Base-by-base conservation (phyloP, 1,140 invertebrate species). In the Drepana arcuata region DNA sequence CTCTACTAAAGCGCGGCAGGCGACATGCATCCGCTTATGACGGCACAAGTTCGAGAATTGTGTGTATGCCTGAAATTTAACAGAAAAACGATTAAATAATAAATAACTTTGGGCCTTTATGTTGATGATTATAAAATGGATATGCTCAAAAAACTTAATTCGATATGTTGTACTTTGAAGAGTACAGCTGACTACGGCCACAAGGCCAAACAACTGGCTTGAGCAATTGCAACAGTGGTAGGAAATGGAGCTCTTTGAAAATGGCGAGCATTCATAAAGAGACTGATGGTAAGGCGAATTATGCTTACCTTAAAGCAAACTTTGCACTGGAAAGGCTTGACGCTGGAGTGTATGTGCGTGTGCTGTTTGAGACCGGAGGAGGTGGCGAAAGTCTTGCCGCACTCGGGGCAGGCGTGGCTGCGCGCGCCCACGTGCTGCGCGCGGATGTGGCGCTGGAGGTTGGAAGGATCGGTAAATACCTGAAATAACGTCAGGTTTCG, bases 1-100 rank as follows among this genome's bases (percentile, higher is more conserved):
- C 83, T 96, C 95, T 48, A 95, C 93, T 70, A 93, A 88, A 80
- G 91, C 91, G 53, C 94, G 90, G 67, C 94, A 95, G 62, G 94
- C 92, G 9, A 92, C 91, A 84, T 99, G 98, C 95, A 99, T 99
- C 44, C 98, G 94, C 70, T 98, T 99, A 84, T 99, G 98, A 11
- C 98, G 91, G 71, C 98, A 99, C 52, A 99, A 86, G 78, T 99
- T 99, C 7, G 97, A 99, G 79, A 99, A 99, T 84, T 99, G 98
- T 0, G 98, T 99, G 85, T 99, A 99, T 1, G 96, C 91, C 88
- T 95, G 92, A 40, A 91, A 90, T 74, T 84, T 86, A 43, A 62
- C 50, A 48, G 43, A n/a, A n/a, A n/a, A n/a, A n/a, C n/a, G n/a
- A n/a, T n/a, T n/a, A n/a, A n/a, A n/a, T n/a, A n/a, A n/a, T n/a